A percentile compares a stretch with the other conserved stretches of the same genome.
These are phyloP conservation scores for Lepidocolaptes lacrymiger DNA, from an alignment of 2,797 vertebrate species.

Conservation along the genomic window DNA sequence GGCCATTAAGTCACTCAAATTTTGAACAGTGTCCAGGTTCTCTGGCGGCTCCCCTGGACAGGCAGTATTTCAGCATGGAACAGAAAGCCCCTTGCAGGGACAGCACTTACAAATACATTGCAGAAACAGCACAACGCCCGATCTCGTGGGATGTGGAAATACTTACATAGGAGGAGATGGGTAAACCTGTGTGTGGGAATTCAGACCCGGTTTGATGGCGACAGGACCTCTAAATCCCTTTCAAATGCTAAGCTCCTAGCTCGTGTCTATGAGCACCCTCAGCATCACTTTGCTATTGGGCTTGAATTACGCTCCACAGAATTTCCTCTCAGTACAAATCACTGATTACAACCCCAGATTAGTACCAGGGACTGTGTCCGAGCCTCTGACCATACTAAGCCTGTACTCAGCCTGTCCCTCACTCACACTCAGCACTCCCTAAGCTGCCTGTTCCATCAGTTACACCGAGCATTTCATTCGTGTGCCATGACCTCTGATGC, in stretches of 20 bases:
- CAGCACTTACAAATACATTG: not conserved
- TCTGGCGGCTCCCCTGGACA: not conserved
- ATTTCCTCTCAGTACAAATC: not conserved
- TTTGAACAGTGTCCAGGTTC: not conserved
- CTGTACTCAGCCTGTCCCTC: not conserved
- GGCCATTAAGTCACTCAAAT: not conserved
- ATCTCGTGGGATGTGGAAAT: not conserved
- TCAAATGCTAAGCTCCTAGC: not conserved
- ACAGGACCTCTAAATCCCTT: not conserved
- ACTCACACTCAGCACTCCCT: not conserved
- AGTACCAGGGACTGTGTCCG: not conserved
- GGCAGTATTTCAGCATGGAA: not conserved
- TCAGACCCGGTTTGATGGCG: accelerated
- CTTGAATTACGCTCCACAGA: not conserved
- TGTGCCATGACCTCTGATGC: not conserved
- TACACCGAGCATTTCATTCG: not conserved
- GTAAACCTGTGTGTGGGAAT: not conserved
- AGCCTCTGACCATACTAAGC: not conserved
- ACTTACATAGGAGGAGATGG: not conserved
- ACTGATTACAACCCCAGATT: not conserved
- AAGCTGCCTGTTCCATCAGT: not conserved
- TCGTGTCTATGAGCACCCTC: not conserved
- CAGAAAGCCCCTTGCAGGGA: not conserved
- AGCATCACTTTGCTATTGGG: not conserved
- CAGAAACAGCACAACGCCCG: not conserved